Conservation (phyloP, 2,113 vertebrate species). For the Pedionomus torquatus region DNA sequence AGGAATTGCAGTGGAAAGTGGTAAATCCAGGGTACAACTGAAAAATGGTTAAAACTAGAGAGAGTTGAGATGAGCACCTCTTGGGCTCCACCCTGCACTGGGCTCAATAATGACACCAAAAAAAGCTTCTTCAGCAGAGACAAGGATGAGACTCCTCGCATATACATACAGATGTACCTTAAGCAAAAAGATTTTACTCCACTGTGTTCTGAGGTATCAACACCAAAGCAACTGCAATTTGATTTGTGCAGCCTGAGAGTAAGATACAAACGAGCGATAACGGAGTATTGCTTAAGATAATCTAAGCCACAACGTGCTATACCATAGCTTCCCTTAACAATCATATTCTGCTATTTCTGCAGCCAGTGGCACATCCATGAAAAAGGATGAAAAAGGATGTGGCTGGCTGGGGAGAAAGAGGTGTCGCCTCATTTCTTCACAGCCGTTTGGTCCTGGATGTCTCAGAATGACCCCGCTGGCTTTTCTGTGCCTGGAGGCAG, state of each 20-base stretch:
- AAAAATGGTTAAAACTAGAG: background rate
- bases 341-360: background rate
- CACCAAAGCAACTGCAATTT: background rate
- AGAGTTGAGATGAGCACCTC: background rate
- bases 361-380: background rate
- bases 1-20: background rate
- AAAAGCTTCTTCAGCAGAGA: background rate
- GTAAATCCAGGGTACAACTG: background rate
- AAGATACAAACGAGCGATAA: background rate
- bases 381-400: background rate
- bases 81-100: background rate
- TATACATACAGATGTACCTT: rapidly evolving
- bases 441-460: background rate
- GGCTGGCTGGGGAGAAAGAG: background rate
- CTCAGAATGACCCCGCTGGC: background rate
- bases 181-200: background rate
- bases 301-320: background rate
- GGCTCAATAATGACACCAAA: background rate
- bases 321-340: background rate
- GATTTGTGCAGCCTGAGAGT: background rate
- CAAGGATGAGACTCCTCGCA: background rate
- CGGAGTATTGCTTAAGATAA: background rate
- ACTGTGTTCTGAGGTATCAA: background rate
- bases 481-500: background rate
- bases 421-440: background rate